Base-by-base conservation (phyloP, 2,113 vertebrate genomes). In the Phasianus colchicus region DNA sequence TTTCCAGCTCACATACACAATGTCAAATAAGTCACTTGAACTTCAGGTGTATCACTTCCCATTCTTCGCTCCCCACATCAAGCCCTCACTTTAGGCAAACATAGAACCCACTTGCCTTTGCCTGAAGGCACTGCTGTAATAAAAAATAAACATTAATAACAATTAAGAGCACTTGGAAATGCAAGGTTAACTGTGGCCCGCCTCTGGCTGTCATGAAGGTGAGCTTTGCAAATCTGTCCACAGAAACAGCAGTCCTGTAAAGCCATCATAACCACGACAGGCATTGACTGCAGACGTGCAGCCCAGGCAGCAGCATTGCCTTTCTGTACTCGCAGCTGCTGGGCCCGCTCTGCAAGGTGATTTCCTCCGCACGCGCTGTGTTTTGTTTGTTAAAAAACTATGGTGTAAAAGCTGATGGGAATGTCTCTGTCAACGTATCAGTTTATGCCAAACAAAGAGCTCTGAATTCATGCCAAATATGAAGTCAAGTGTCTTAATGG, bases 91-190 rank as follows among this genome's bases (percentile, higher is more conserved):
- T 19, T 38, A n/a, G 50, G 25, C 52, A 78, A 82, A 50, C 3
- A 30, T 0, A 43, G 73, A 66, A 77, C 14, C 36, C 32, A 6
- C 65, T 48, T 40, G 76, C 42, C 38, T 64, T 57, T 4, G 5
- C 66, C 71, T 66, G 27, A 38, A 66, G 38, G 55, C 40, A 73
- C 19, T 13, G 9, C 8, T 25, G 27, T 34, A 54, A 73, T 0
- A 66, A 29, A 80, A 88, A 90, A 71, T 30, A 61, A 83, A 61
- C 57, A 74, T 45, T 65, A 83, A 36, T 69, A 83, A 76, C 64
- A 58, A 58, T 57, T 50, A 61, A 34, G 60, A 74, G 67, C 8
- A 42, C 48, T 76, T 66, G 72, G 88, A 66, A 19, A 5, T 3
- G 6, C 24, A 25, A 74, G 38, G 47, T 25, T 67, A 13, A 83